Percentiles rank a stretch among this genome's conserved stretches.
phyloP scores from a whole-genome alignment of 2,113 vertebrate genomes.

The Aspiorhynchus laticeps region DNA sequence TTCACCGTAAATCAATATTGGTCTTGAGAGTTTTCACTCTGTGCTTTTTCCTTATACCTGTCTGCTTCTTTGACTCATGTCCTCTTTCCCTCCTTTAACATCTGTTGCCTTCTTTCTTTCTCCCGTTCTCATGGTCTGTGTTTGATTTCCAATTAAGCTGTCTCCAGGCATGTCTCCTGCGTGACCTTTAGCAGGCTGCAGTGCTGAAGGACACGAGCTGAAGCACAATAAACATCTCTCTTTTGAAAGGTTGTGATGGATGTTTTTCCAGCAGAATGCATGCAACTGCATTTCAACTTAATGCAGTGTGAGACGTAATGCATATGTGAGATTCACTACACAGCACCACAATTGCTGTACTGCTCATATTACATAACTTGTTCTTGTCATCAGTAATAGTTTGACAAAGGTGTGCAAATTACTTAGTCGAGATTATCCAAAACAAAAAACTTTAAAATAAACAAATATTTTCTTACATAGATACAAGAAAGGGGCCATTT shows the following conservation, averaged over 20 bases:
- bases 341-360: not conserved
- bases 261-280: not conserved
- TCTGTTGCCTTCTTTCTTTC: slow-evolving; percentile 19
- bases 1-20: slow-evolving; percentile 52
- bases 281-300: slow-evolving; percentile 20
- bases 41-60: slow-evolving; percentile 31
- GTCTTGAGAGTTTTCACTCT: slow-evolving; percentile 51
- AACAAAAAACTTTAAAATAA: not conserved
- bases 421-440: not conserved
- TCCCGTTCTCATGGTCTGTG: slow-evolving; percentile 1
- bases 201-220: not conserved
- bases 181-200: slow-evolving; percentile 29
- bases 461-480: not conserved
- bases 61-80: slow-evolving; percentile 33
- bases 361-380: not conserved
- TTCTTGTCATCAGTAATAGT: not conserved
- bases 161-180: slow-evolving; percentile 31
- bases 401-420: not conserved
- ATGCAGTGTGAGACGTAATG: not conserved
- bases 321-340: not conserved
- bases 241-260: slow-evolving; percentile 1
- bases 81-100: not conserved
- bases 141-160: slow-evolving; percentile 59
- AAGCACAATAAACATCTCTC: not conserved
- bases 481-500: not conserved